phyloP scores from a whole-genome alignment of 2,888 invertebrate species.

The Drosophila pegasa region DNA sequence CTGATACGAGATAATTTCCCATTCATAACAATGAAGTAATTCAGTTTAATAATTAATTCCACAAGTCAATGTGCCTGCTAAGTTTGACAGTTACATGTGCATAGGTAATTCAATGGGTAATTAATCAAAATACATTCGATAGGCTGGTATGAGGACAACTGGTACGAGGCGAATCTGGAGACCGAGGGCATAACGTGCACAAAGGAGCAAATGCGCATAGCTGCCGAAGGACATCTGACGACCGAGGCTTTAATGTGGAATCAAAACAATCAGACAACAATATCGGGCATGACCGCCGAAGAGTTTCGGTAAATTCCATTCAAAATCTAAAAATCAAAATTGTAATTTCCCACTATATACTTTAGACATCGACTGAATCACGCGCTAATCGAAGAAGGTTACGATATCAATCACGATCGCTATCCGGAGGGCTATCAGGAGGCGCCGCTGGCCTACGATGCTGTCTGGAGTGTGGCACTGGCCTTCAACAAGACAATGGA shows the following conservation, averaged over 20 bases:
- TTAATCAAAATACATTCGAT: background rate
- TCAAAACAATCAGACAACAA: slow-evolving; percentile 96
- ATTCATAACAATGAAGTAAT: background rate
- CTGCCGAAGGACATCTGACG: slow-evolving; percentile 98
- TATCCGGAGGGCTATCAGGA: slow-evolving; percentile 98
- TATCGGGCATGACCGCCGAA: slow-evolving; percentile 97
- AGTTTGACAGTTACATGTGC: background rate
- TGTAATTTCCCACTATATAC: background rate
- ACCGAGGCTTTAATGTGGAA: slow-evolving; percentile 99
- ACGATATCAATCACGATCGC: slow-evolving; percentile 93
- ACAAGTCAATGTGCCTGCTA: background rate
- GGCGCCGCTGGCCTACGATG: slow-evolving; percentile 99
- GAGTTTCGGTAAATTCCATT: slow-evolving; percentile 89
- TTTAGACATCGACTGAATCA: slow-evolving; percentile 91
- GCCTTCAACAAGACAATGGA: slow-evolving; percentile 99
- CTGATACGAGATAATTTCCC: background rate
- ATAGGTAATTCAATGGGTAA: background rate
- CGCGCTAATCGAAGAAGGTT: slow-evolving; percentile 91
- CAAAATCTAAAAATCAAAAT: background rate
- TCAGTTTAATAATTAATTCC: background rate
- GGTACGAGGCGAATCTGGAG: slow-evolving; percentile 96
- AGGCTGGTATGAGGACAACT: slow-evolving; percentile 99
- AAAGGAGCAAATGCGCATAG: slow-evolving; percentile 95
- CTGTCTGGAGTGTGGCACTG: slow-evolving; percentile 99
- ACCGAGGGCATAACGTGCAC: slow-evolving; percentile 96